A percentile compares a stretch with the other conserved stretches of the same genome.
These are phyloP conservation scores for Amazona vittata DNA, from an alignment of 2,113 vertebrate genomes.

Conservation along the genomic window DNA sequence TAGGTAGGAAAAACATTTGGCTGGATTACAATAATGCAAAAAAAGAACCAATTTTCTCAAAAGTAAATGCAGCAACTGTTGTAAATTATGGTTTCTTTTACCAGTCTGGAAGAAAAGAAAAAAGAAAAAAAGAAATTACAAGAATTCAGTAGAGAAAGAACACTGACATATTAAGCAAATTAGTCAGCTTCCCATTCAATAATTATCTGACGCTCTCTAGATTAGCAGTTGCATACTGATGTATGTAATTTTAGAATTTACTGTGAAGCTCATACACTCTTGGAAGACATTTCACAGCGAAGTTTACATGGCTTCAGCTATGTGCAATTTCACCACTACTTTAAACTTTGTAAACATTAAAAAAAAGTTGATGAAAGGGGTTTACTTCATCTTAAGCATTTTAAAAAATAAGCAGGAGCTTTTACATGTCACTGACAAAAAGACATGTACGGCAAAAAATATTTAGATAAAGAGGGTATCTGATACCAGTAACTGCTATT, in stretches of 20 bases:
- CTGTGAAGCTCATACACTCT: background rate
- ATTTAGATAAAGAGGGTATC: background rate
- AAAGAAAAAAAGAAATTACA: background rate
- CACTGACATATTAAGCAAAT: constrained; percentile 2
- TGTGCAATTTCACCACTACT: background rate
- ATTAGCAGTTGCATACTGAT: background rate
- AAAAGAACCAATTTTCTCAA: constrained; percentile 18
- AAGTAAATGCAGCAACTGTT: background rate
- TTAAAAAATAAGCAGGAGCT: background rate
- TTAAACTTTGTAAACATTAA: background rate
- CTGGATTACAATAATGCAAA: background rate
- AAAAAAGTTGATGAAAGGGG: background rate
- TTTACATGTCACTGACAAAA: background rate
- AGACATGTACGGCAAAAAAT: background rate
- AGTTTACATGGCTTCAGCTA: background rate
- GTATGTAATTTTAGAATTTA: background rate
- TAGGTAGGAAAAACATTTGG: background rate
- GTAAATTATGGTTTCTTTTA: constrained; percentile 8
- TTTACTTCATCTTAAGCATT: background rate
- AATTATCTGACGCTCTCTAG: background rate
- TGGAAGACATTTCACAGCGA: background rate
- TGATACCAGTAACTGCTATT: background rate
- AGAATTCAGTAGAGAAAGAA: background rate
- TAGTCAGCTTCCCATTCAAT: background rate
- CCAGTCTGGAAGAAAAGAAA: background rate